Evolutionary conservation across 2,888 invertebrate species (phyloP), one percentile per base, ranked within the genome.

Genomic region (Drosophila putrida): DNA sequence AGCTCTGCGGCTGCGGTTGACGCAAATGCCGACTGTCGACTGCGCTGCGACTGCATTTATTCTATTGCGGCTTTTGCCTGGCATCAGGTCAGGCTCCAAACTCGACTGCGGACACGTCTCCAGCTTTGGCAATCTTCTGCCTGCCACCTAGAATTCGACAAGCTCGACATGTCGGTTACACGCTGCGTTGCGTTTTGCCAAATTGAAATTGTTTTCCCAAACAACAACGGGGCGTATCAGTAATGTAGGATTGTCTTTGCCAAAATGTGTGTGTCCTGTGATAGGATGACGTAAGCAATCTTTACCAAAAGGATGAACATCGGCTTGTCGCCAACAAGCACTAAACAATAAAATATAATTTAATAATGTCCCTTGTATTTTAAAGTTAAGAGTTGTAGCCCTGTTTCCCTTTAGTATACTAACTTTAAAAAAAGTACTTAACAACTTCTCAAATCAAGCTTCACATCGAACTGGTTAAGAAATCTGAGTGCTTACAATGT

Each of bases 181-280:
- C 61, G 80, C 86, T 88, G 82, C 82, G 77, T 70, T 78, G 74
- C 59, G 65, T 71, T 78, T 72, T 77, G 82, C 77, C 86, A 88
- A 84, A 84, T 88, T 88, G 83, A 84, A 84, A 84, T 88, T 85
- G 86, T 82, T 85, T 79, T 82, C 41, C 68, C 58, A 62, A 85
- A 71, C 69, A 76, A 79, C 72, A 79, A 64, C 57, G 76, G 69
- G 64, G 69, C 60, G 58, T 63, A 64, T 46, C 58, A 51, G 58
- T 55, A 50, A 59, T 53, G 35, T 50, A 36, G 36, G 27, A 64
- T 65, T 53, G 38, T 62, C 47, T 36, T 53, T 68, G 73, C 68
- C 75, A 78, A 77, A 62, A 57, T 38, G 27, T 35, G 13, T 54
- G 27, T 13, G 33, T 20, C 27, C 13, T 38, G 25, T 33, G 33